These are phyloP conservation scores for Excalfactoria chinensis DNA, from an alignment of 2,113 vertebrate genomes.

Conservation along the genomic window DNA sequence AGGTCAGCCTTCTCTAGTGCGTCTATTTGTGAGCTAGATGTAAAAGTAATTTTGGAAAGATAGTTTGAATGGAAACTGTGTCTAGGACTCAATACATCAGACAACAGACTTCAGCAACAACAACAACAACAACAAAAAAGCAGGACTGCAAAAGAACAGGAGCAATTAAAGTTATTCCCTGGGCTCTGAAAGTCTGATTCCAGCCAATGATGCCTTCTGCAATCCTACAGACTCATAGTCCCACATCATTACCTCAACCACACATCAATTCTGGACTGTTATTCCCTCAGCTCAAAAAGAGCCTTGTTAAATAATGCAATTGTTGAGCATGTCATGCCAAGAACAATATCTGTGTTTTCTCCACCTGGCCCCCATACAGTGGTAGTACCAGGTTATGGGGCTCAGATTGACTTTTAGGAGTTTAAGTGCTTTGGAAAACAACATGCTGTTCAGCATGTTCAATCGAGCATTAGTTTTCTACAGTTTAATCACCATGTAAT, in stretches of 20 bases:
- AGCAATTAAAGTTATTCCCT: not conserved
- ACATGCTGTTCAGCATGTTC: not conserved
- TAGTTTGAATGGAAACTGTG: not conserved
- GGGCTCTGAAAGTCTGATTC: not conserved
- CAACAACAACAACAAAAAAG: too few species aligned
- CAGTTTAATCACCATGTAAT: not conserved
- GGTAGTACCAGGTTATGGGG: not conserved
- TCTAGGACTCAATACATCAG: not conserved
- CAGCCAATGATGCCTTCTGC: not conserved
- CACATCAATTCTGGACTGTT: not conserved
- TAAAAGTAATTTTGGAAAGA: constrained; percentile 13
- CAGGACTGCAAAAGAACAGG: not conserved
- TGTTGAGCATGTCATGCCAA: not conserved
- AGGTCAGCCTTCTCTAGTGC: not conserved
- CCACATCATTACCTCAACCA: not conserved
- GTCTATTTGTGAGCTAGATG: not conserved
- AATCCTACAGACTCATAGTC: not conserved
- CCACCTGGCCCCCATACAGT: not conserved
- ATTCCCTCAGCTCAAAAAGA: not conserved
- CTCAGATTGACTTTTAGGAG: constrained; percentile 29
- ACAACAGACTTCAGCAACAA: not conserved
- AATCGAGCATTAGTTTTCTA: not conserved
- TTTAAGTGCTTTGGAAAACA: constrained; percentile 33
- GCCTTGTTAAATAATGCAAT: constrained; percentile 1
- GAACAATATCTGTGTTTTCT: constrained; percentile 34